phyloP scores from a whole-genome alignment of 2,888 invertebrate genomes.

The Stenurella melanura region DNA sequence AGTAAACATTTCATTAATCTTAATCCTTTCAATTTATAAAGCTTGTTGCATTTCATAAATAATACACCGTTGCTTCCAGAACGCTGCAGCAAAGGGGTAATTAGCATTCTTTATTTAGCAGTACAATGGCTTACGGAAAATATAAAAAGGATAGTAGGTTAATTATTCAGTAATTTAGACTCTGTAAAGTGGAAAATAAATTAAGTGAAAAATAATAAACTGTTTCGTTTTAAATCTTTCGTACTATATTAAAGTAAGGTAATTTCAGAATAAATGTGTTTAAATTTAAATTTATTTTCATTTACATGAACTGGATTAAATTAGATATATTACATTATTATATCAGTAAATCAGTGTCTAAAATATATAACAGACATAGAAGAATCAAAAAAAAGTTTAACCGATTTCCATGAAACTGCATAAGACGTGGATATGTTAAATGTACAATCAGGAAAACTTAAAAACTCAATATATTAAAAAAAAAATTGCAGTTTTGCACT shows the following conservation, averaged over 20 bases:
- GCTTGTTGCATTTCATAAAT: slow-evolving; percentile 8
- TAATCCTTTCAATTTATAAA: slow-evolving; percentile 12
- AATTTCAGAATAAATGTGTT: slow-evolving; percentile 15
- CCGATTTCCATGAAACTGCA: too few species aligned
- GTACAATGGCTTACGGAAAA: slow-evolving; percentile 31
- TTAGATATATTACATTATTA: not conserved
- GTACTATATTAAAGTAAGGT: slow-evolving; percentile 10
- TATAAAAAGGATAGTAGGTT: slow-evolving; percentile 33
- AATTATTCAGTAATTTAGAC: slow-evolving; percentile 36
- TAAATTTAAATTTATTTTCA: slow-evolving; percentile 11
- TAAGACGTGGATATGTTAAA: too few species aligned
- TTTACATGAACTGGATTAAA: not conserved
- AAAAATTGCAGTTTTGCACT: too few species aligned
- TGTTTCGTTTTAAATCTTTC: slow-evolving; percentile 18
- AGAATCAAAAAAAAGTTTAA: too few species aligned
- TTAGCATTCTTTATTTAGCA: slow-evolving; percentile 35
- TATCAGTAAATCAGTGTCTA: too few species aligned
- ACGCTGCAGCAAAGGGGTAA: slow-evolving; percentile 11
- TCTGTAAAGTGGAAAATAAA: slow-evolving; percentile 29
- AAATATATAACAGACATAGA: too few species aligned
- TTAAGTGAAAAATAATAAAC: slow-evolving; percentile 32
- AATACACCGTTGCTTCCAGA: slow-evolving; percentile 7
- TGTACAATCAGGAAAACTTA: too few species aligned
- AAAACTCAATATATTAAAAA: too few species aligned
- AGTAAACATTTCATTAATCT: slow-evolving; percentile 4